Evolutionary conservation across 2,888 invertebrate genomes (phyloP), one percentile per base, ranked within the genome.

Genomic region (Tubulanus polymorphus): DNA sequence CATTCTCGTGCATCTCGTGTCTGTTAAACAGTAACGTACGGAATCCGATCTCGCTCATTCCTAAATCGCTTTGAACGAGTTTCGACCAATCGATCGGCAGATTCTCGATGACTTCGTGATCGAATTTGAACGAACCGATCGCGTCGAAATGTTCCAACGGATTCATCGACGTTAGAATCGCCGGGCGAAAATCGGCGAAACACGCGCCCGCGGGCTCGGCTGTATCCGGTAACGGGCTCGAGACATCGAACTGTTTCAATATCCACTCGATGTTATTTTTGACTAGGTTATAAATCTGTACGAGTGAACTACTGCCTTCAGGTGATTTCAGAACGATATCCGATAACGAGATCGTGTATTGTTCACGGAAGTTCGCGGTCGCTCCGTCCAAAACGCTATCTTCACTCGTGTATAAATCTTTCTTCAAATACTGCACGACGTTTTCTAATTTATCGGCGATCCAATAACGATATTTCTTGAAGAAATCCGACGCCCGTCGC

Each of bases 1-100:
- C 73, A 1, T 68, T 71, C 20, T 73, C 73, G 56, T 74, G 74
- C 66, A 75, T 65, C 60, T 76, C 76, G 53, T 73, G 71, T 8
- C 76, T 57, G 60, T 74, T 70, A 59, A 67, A 70, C 37, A 76
- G 63, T 45, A 75, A 63, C 3, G 65, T 65, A 23, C 67, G 54
- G 53, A 76, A 72, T 1, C 70, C 70, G 41, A 68, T 57, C 57
- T 73, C 71, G 59, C 73, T 73, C 41, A 76, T 61, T 3, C 76
- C 76, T 28, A 75, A 63, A 60, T 76, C 76, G 56, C 68, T 66
- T 49, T 70, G 69, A 30, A 76, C 63, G 12, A 76, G 55, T 8
- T 64, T 60, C 54, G 63, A 54, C 75, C 74, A 74, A 61, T 73
- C 68, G 15, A 67, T 60, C 10, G 62, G 54, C 35, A 72, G 62